phyloP scores from a whole-genome alignment of 2,888 invertebrate genomes.

The Lithodes maja region DNA sequence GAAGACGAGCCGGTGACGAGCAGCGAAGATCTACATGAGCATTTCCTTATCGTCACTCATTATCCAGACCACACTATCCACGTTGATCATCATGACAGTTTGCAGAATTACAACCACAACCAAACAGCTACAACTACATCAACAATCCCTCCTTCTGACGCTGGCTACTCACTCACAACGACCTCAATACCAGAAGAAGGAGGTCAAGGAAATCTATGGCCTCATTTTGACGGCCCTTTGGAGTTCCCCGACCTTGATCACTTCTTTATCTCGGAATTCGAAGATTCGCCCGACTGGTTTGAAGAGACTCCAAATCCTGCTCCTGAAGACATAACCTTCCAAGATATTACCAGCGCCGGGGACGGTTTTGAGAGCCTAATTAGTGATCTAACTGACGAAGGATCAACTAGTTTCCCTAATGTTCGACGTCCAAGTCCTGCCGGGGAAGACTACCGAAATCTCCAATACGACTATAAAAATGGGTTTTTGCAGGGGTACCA shows the following conservation, averaged over 20 bases:
- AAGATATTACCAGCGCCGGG: not conserved
- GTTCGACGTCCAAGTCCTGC: not conserved
- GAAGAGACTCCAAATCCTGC: not conserved
- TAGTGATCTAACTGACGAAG: not conserved
- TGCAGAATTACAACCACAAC: not conserved
- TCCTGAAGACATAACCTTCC: not conserved
- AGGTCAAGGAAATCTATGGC: not conserved
- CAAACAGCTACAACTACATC: not conserved
- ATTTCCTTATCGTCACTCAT: slow-evolving; percentile 29
- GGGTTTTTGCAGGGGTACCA: slow-evolving; percentile 37
- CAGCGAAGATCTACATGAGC: not conserved
- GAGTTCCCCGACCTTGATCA: slow-evolving; percentile 5
- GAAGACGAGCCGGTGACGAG: not conserved
- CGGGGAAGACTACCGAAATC: not conserved
- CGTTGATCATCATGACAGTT: slow-evolving; percentile 6
- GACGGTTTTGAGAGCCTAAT: not conserved
- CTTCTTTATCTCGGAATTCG: slow-evolving; percentile 5
- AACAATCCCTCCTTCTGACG: not conserved
- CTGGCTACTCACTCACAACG: not conserved
- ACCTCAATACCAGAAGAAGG: not conserved
- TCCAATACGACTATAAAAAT: slow-evolving; percentile 15
- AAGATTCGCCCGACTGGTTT: not conserved
- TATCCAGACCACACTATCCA: slow-evolving; percentile 33
- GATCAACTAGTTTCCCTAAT: not conserved
- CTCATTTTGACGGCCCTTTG: not conserved